These are phyloP conservation scores for Dolichoris vasculosae DNA, from an alignment of 1,140 invertebrate genomes.

Conservation along the genomic window DNA sequence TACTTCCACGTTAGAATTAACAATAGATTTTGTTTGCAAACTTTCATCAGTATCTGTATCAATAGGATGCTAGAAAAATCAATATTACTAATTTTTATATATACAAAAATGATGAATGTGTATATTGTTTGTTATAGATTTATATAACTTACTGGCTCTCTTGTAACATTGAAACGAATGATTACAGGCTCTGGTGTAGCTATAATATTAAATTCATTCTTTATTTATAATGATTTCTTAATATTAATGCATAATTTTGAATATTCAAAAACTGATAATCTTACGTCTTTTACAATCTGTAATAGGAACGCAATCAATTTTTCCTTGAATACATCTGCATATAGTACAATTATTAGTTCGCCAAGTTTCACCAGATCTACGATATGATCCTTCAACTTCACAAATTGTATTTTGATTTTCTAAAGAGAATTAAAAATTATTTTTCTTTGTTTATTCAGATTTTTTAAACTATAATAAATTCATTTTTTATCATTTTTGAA, in stretches of 20 bases:
- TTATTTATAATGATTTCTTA: background rate
- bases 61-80: slow-evolving; percentile 49
- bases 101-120: background rate
- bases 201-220: slow-evolving; percentile 19
- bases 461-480: too few species aligned
- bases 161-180: slow-evolving; percentile 16
- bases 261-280: background rate
- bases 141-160: slow-evolving; percentile 8
- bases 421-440: background rate
- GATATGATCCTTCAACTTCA: slow-evolving; percentile 70
- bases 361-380: slow-evolving; percentile 73
- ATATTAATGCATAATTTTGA: background rate
- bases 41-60: slow-evolving; percentile 61
- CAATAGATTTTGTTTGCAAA: slow-evolving; percentile 56
- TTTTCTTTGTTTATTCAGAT: too few species aligned
- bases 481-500: background rate
- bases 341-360: slow-evolving; percentile 72
- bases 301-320: slow-evolving; percentile 69
- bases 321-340: slow-evolving; percentile 71
- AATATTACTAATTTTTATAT: background rate
- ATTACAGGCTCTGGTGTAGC: slow-evolving; percentile 29
- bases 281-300: slow-evolving; percentile 54
- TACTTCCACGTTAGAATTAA: slow-evolving; percentile 58
- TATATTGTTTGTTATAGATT: background rate
- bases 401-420: slow-evolving; percentile 57